A percentile compares a stretch with the other conserved stretches of the same genome.
These are phyloP conservation scores for Drosophila crucigera DNA, from an alignment of 2,888 invertebrate genomes.

Conservation along the genomic window DNA sequence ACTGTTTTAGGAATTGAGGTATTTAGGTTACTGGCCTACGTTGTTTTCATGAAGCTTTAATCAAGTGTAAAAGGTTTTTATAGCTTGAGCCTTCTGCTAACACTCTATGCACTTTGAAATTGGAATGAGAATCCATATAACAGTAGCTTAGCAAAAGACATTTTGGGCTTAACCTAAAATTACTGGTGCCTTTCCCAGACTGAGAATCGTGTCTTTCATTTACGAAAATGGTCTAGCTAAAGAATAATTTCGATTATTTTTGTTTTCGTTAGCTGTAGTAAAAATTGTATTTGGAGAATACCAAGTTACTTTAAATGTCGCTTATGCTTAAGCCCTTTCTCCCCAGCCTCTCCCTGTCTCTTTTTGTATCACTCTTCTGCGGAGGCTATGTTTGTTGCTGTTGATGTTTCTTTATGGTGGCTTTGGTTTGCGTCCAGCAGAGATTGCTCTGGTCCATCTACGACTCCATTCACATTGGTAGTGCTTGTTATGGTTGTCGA, in stretches of 20 bases:
- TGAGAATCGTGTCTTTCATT: no score
- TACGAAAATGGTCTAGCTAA: background rate
- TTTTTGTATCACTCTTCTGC: background rate
- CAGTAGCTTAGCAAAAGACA: no score
- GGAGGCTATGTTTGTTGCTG: background rate
- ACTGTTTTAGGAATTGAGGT: background rate
- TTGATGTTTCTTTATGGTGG: slow-evolving; percentile 23
- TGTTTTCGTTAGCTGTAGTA: slow-evolving; percentile 9
- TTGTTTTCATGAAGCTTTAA: background rate
- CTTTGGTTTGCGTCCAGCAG: slow-evolving; percentile 4
- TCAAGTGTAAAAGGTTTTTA: background rate
- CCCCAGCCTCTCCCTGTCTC: no score
- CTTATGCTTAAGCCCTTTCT: slow-evolving; percentile 14
- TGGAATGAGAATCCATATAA: background rate
- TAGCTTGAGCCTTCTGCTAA: background rate
- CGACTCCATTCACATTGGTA: slow-evolving; percentile 14
- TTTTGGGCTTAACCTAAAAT: background rate
- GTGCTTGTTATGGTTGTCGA: slow-evolving; percentile 45
- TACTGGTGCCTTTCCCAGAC: no score
- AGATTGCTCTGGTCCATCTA: background rate
- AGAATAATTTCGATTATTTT: slow-evolving; percentile 13
- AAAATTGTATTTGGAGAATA: background rate
- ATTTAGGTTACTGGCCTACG: background rate
- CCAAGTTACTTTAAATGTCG: slow-evolving; percentile 18
- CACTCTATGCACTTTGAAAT: background rate